Evolutionary conservation across 2,888 invertebrate genomes (phyloP).

Genomic region (Lumbricus terrestris): DNA sequence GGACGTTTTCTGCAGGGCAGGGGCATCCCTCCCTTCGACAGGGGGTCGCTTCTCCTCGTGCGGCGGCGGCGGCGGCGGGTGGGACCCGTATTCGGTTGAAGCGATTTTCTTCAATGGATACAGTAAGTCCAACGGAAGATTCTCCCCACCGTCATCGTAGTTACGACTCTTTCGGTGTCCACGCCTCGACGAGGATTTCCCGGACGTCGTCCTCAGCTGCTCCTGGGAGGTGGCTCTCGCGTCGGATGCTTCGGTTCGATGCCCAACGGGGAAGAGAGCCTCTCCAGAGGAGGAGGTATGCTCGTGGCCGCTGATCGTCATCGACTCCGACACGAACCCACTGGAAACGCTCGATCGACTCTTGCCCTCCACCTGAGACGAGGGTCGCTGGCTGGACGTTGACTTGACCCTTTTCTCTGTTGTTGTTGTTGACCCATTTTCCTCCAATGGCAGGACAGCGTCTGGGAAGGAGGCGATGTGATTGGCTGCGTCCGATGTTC

Average conservation of each 20-base stretch:
- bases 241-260: background rate
- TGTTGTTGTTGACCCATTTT: background rate
- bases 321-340: background rate
- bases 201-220: background rate
- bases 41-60: conserved; percentile 39
- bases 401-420: background rate
- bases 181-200: background rate
- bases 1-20: conserved; percentile 23
- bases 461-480: background rate
- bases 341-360: background rate
- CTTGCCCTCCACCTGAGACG: background rate
- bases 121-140: conserved; percentile 31
- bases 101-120: background rate
- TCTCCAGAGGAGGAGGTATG: background rate
- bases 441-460: background rate
- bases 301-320: background rate
- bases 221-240: background rate
- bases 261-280: background rate
- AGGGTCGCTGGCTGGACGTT: conserved; percentile 3
- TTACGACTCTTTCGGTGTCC: background rate
- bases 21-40: conserved; percentile 40
- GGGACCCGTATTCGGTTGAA: background rate
- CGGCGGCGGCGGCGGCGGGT: background rate
- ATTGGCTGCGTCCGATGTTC: background rate
- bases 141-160: conserved; percentile 10